Conservation (phyloP, 1,140 invertebrate species). For the Trichonephila clavipes region DNA sequence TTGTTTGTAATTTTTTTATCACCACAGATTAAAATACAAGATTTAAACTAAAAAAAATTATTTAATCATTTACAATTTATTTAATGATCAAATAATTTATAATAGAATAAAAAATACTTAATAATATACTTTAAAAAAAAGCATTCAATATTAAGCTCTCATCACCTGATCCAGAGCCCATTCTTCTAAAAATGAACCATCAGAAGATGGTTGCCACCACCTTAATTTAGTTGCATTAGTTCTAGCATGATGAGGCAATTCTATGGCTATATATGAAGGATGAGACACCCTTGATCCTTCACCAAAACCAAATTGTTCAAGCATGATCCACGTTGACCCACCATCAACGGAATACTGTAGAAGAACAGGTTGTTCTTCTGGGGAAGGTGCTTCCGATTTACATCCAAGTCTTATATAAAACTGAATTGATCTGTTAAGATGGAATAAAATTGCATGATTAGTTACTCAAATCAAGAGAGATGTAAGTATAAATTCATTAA, state of each 20-base stretch:
- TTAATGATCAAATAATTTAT: too few species aligned
- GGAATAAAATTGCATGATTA: not conserved
- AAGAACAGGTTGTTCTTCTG: slow-evolving; percentile 79
- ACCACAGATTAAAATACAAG: too few species aligned
- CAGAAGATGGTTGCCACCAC: slow-evolving; percentile 81
- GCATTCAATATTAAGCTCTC: not conserved
- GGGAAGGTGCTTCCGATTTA: slow-evolving; percentile 78
- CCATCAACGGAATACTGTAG: slow-evolving; percentile 81
- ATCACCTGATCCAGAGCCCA: slow-evolving; percentile 77
- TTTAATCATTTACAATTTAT: too few species aligned
- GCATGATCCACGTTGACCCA: slow-evolving; percentile 81
- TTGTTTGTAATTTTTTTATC: too few species aligned
- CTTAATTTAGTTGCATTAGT: slow-evolving; percentile 78
- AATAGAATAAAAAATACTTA: too few species aligned
- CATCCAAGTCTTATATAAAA: slow-evolving; percentile 80
- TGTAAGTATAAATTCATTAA: too few species aligned
- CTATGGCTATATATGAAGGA: slow-evolving; percentile 74
- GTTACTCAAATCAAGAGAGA: too few species aligned
- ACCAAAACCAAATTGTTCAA: slow-evolving; percentile 81
- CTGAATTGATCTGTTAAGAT: slow-evolving; percentile 79
- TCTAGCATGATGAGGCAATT: slow-evolving; percentile 73
- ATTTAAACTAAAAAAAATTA: too few species aligned
- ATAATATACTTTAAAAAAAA: too few species aligned
- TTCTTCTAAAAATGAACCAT: slow-evolving; percentile 80
- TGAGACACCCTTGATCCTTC: slow-evolving; percentile 56